These are phyloP conservation scores for Mongoloraphidia duomilia DNA, from an alignment of 2,888 invertebrate genomes.

Conservation along the genomic window DNA sequence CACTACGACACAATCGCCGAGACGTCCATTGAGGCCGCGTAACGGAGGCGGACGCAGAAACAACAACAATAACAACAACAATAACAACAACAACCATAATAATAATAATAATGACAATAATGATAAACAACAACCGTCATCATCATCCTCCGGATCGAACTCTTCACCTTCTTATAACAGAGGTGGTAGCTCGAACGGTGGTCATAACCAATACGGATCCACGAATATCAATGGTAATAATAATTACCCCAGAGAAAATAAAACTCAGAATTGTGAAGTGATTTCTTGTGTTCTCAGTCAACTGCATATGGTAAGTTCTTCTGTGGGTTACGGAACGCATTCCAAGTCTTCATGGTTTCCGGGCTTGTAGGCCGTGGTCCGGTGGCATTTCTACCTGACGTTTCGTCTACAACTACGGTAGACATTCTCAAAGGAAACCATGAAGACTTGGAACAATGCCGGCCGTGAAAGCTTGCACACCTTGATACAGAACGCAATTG, in stretches of 20 bases:
- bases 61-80: background rate
- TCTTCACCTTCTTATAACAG: background rate
- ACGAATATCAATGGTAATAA: slow-evolving; percentile 1
- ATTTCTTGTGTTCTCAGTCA: slow-evolving; percentile 56
- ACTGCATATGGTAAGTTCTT: slow-evolving; percentile 43
- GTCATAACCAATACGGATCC: slow-evolving; percentile 3
- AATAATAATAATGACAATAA: slow-evolving; percentile 10
- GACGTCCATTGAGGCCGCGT: background rate
- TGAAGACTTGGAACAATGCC: too few species aligned
- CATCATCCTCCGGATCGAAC: background rate
- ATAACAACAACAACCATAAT: slow-evolving; percentile 14
- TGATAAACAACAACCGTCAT: background rate
- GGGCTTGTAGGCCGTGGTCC: too few species aligned
- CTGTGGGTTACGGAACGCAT: too few species aligned
- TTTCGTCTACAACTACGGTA: too few species aligned
- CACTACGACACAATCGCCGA: background rate
- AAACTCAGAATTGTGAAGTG: slow-evolving; percentile 32
- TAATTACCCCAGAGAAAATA: slow-evolving; percentile 3
- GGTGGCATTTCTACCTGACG: too few species aligned
- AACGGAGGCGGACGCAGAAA: too few species aligned
- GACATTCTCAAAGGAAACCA: too few species aligned
- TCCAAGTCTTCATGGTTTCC: too few species aligned
- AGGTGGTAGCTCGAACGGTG: background rate
- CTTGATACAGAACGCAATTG: too few species aligned
- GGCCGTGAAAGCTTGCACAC: too few species aligned